Base-by-base conservation (phyloP, 2,113 vertebrate genomes). In the Oryzias javanicus region DNA sequence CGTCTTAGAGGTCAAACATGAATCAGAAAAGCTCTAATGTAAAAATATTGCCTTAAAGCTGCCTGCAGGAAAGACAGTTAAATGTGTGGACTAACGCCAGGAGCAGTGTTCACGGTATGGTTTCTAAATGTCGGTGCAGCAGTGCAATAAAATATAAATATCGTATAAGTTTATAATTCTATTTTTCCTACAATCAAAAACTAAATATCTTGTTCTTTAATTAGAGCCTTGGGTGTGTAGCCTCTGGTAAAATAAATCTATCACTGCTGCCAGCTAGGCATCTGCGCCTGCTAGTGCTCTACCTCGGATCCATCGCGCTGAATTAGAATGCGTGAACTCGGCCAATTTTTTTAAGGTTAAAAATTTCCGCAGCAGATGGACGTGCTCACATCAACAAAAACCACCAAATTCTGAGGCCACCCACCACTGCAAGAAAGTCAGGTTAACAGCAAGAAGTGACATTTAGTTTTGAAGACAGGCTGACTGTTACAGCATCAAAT, bases 341-440 rank as follows among this genome's bases (percentile, higher is more conserved):
- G 71, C 76, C 84, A 81, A 77, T 66, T 82, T 82, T 22, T 82
- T 85, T 78, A 86, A 74, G 79, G 76, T 70, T 80, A 78, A 70
- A 62, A 64, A 12, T 76, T 27, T n/a, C 48, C 55, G 55, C 58
- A 76, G 62, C 45, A 64, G 72, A 76, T 54, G 62, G 27, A 57
- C 41, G 41, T 63, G 62, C 35, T 60, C 52, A 17, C 48, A 60
- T 64, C 0, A 16, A 48, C 70, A 45, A 59, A 74, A 51, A 18
- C 44, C 42, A 3, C 18, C 46, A 24, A 57, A 62, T 51, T n/a
- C 17, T 40, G 14, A 47, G 42, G 55, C 45, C 15, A 24, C 20
- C 59, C 22, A 35, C 17, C 22, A n/a, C 42, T 22, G 16, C 14
- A 17, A 42, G 16, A 57, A 46, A 46, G 14, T 5, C 8, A 50